Base-by-base conservation (phyloP, 2,888 invertebrate genomes). In the Neoitamus cyanurus region DNA sequence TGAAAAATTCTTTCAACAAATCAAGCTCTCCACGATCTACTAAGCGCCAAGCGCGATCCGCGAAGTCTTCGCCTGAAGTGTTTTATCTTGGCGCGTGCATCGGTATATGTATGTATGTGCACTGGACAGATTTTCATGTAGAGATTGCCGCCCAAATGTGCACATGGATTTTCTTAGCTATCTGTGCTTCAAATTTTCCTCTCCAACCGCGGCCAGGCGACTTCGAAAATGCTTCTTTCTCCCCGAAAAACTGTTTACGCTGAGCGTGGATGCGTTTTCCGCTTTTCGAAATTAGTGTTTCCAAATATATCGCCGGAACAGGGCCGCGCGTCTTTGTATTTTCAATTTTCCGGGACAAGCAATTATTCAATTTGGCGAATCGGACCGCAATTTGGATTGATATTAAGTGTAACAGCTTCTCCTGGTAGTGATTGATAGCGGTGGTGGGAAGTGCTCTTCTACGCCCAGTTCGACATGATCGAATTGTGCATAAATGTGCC, bases 201-300 rank as follows among this genome's bases (percentile, higher is more conserved):
- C 36, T 73, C 73, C 36, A 73, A 20, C n/a, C 13, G 15, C 0
- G 15, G 5, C 42, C 1, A 15, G 42, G 5, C n/a, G 15, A 78
- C 28, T 48, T 15, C 31, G 48, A 78, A 31, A 31, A n/a, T 78
- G 58, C 31, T 78, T 78, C n/a, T 20, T 48, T 78, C 78, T 78
- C 78, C 15, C 15, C 9, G 13, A 77, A 36, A 13, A 78, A 78
- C 48, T 48, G 46, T 31, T 30, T 58, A 37, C 31, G 58, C 31
- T 48, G 46, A 30, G 25, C n/a, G 58, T 25, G 48, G 30, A 78
- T 78, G 78, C 46, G 48, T 78, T 78, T 78, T 78, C 78, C 78
- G 78, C 20, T 20, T 58, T 58, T 48, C 48, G 28, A 78, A 78
- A 78, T 78, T 78, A 78, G 78, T 78, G 46, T 75, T 78, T 78